Evolutionary conservation across 2,113 vertebrate species (phyloP).

Genomic region (Capreolus pygargus): DNA sequence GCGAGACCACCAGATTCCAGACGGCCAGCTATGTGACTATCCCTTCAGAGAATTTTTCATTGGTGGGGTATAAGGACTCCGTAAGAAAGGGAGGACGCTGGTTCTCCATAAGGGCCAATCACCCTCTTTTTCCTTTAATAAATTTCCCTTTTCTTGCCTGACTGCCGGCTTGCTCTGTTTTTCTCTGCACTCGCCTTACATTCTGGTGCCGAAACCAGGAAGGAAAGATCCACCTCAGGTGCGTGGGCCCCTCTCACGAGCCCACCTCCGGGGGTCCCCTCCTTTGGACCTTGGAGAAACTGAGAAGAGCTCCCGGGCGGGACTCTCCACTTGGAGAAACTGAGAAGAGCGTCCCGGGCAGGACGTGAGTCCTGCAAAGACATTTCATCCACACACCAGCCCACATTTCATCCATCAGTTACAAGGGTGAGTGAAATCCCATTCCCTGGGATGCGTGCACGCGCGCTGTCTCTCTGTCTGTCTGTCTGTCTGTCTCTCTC

Average conservation of each 20-base stretch:
- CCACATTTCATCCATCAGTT: not conserved
- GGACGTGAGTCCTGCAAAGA: too few species aligned
- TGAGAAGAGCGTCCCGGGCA: too few species aligned
- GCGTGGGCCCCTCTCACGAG: not conserved
- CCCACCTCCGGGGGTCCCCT: not conserved
- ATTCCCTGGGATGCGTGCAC: not conserved
- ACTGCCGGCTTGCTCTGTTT: not conserved
- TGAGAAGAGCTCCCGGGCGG: accelerated
- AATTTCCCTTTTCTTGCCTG: not conserved
- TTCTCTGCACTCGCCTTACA: not conserved
- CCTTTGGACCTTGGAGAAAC: not conserved
- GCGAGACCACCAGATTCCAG: not conserved
- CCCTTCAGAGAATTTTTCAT: not conserved
- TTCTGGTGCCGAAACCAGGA: not conserved
- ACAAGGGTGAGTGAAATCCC: not conserved
- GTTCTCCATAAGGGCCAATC: not conserved
- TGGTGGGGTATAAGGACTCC: not conserved
- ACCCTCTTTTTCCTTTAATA: not conserved
- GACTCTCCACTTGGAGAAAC: not conserved
- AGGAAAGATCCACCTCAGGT: not conserved
- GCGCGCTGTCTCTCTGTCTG: too few species aligned
- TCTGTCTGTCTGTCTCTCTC: too few species aligned
- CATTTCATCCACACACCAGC: not conserved
- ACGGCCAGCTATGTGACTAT: not conserved
- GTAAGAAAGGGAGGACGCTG: not conserved